Conservation (phyloP, 2,797 vertebrate genomes). For the Phoxinus dragarum region DNA sequence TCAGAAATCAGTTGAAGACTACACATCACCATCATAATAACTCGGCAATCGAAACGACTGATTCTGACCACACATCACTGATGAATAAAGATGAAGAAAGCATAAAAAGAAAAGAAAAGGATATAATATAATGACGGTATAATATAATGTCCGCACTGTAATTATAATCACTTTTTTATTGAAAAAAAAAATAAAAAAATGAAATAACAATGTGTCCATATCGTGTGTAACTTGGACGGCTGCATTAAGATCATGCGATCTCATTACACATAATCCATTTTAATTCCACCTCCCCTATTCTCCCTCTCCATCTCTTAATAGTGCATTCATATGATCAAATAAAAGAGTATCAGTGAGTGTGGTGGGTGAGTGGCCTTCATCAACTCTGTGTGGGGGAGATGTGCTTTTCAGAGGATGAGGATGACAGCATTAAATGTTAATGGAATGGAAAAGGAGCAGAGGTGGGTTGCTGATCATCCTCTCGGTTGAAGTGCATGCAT, state of each 20-base stretch:
- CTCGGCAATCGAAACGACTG: neutral
- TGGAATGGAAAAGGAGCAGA: constrained; percentile 65
- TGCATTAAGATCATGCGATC: constrained; percentile 42
- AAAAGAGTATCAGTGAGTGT: constrained; percentile 65
- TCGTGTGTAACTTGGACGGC: constrained; percentile 31
- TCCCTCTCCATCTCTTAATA: constrained; percentile 41
- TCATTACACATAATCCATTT: constrained; percentile 56
- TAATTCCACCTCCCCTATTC: constrained; percentile 30
- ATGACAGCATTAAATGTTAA: constrained; percentile 73
- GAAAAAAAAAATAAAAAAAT: constrained; percentile 24
- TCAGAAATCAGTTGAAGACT: constrained; percentile 20
- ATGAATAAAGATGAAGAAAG: constrained; percentile 6
- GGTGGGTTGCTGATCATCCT: constrained; percentile 52
- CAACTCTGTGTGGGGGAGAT: constrained; percentile 60
- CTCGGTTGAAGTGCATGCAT: constrained; percentile 43
- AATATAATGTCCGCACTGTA: constrained; percentile 6
- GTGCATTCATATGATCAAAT: constrained; percentile 59
- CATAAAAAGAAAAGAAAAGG: neutral
- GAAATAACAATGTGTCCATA: neutral
- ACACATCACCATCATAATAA: constrained; percentile 1
- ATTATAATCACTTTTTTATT: constrained; percentile 31
- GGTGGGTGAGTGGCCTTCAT: constrained; percentile 69
- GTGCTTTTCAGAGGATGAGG: constrained; percentile 67
- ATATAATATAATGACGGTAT: neutral
- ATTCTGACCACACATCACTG: constrained; percentile 4